Evolutionary conservation across 1,140 invertebrate genomes (phyloP).

Genomic region (Cardiocondyla obscurior): DNA sequence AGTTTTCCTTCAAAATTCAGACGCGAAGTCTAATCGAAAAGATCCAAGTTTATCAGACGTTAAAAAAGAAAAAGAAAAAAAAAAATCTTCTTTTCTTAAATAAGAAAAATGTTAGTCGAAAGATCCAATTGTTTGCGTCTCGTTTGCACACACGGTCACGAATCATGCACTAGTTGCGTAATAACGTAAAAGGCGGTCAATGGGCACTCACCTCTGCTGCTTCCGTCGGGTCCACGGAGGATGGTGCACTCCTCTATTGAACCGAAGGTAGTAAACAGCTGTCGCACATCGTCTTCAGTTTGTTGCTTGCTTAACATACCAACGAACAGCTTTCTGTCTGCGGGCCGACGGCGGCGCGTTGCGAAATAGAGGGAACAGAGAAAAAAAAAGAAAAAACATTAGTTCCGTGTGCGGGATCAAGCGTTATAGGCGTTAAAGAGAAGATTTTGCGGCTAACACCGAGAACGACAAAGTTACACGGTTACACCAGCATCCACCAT

Average conservation of each 20-base stretch:
- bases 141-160: not conserved
- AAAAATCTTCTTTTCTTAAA: too few relatives aligned
- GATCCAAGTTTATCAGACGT: too few relatives aligned
- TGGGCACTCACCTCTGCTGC: slow-evolving; percentile 95
- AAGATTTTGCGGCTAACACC: slow-evolving; percentile 83
- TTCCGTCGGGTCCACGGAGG: slow-evolving; percentile 97
- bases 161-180: not conserved
- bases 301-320: slow-evolving; percentile 99
- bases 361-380: slow-evolving; percentile 69
- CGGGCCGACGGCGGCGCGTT: slow-evolving; percentile 78
- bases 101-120: not conserved
- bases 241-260: slow-evolving; percentile 99
- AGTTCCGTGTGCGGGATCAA: slow-evolving; percentile 18
- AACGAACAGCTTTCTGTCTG: slow-evolving; percentile 99
- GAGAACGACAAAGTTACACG: slow-evolving; percentile 84
- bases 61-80: too few relatives aligned
- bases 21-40: too few relatives aligned
- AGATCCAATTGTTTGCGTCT: not conserved
- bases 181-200: not conserved
- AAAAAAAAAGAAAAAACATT: slow-evolving; percentile 72
- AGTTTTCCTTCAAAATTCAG: not conserved
- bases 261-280: slow-evolving; percentile 97
- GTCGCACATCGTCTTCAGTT: slow-evolving; percentile 98
- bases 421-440: slow-evolving; percentile 74
- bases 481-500: slow-evolving; percentile 84